Base-by-base conservation (phyloP, 2,113 vertebrate species). In the Tricholaema leucomelas region DNA sequence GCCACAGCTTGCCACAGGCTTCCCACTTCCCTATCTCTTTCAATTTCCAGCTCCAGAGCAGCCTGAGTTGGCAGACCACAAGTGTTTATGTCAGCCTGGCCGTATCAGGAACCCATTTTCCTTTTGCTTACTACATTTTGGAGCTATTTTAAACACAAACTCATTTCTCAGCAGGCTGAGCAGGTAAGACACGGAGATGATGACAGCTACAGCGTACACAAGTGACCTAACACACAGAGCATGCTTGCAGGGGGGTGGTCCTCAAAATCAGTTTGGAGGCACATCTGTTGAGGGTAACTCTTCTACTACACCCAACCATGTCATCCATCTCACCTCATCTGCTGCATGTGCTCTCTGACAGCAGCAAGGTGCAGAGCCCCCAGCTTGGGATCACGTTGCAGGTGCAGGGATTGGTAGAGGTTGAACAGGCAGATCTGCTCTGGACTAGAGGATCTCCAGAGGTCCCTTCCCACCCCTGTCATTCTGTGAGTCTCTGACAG, bases 321-420 rank as follows among this genome's bases (percentile, higher is more conserved):
- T 3, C 20, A 21, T 4, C 77, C 48, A 25, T 12, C 59, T 17
- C 65, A 73, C 8, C n/a, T 27, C 6, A 9, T 21, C 50, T 61
- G 21, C 42, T 70, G 40, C 2, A 0, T 12, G 4, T 31, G 17
- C 31, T 15, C 21, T n/a, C 24, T 20, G 17, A 27, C 2, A 72
- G 7, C 10, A 83, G 27, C n/a, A 23, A 38, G 42, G 1, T n/a
- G 17, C 14, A 23, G 12, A 79, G 25, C 36, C 44, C 44, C 48
- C 73, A 86, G 67, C 10, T 21, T 16, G 30, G 19, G 38, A 38
- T 83, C 9, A 27, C 12, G 31, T 56, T 71, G 77, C 70, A 95
- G 40, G 35, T 73, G 56, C 5, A 0, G 1, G 3, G 58, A 75
- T 33, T 3, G 5, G 6, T 5, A 19, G 0, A 3, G 20, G 12